These are phyloP conservation scores for Actinernus sp. DNA, from an alignment of 92 coral and sea anemone genomes.

Conservation along the genomic window DNA sequence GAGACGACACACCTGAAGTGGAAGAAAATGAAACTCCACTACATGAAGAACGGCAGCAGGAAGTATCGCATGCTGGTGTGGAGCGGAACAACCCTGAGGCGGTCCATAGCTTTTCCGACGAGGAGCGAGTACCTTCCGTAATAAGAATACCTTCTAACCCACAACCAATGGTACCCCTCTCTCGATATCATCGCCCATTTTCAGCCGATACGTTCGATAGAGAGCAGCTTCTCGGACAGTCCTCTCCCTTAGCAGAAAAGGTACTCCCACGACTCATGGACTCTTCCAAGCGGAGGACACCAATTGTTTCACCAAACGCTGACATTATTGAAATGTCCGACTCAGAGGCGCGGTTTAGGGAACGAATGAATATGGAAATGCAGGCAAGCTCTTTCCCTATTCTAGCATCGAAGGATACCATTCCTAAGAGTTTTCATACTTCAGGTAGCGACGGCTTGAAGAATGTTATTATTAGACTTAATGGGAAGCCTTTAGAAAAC, in stretches of 20 bases:
- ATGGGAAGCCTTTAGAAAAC: slow-evolving; percentile 93
- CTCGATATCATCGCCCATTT: slow-evolving; percentile 10
- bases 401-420: slow-evolving; percentile 69
- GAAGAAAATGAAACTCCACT: slow-evolving; percentile 31
- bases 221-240: slow-evolving; percentile 17
- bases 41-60: background rate
- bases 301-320: slow-evolving; percentile 19
- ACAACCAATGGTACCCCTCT: background rate
- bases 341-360: slow-evolving; percentile 73
- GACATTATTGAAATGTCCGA: slow-evolving; percentile 76
- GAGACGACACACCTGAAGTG: slow-evolving; percentile 41
- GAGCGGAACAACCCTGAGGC: background rate
- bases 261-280: slow-evolving; percentile 2
- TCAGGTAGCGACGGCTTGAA: slow-evolving; percentile 8
- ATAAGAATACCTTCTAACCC: slow-evolving; percentile 16
- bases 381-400: slow-evolving; percentile 53
- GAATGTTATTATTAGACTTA: slow-evolving; percentile 79
- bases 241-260: slow-evolving; percentile 12
- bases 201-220: slow-evolving; percentile 17
- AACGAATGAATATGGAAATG: slow-evolving; percentile 62
- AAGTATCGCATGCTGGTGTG: background rate
- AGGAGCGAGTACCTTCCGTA: slow-evolving; percentile 23
- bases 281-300: background rate
- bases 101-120: background rate
- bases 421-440: slow-evolving; percentile 46